A percentile compares a stretch with the other conserved stretches of the same genome.
Conservation (phyloP, 2,113 vertebrate species). For the Camelus dromedarius region DNA sequence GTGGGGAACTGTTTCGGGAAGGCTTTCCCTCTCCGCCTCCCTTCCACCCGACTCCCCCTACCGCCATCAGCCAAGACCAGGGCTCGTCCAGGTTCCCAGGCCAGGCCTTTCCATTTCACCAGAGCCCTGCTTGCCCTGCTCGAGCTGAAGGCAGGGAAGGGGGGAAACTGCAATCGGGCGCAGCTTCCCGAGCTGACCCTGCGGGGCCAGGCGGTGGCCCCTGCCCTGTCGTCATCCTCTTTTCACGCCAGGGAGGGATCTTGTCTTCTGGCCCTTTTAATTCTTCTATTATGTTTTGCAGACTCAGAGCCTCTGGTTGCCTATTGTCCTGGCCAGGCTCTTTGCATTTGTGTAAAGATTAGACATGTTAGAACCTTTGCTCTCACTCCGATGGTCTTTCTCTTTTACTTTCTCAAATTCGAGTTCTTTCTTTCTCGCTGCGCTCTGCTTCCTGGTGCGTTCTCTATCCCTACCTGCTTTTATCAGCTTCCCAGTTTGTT, state of each 20-base stretch:
- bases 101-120: slow-evolving; percentile 55
- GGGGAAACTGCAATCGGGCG: slow-evolving; percentile 67
- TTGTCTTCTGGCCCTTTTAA: slow-evolving; percentile 79
- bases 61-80: neutral
- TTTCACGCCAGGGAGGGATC: slow-evolving; percentile 81
- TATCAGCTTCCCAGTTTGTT: slow-evolving; percentile 59
- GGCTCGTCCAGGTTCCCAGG: slow-evolving; percentile 59
- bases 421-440: slow-evolving; percentile 46
- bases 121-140: neutral
- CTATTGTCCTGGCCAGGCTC: slow-evolving; percentile 78
- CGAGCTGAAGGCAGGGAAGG: neutral
- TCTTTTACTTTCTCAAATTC: slow-evolving; percentile 68
- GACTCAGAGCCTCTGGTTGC: slow-evolving; percentile 62
- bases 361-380: slow-evolving; percentile 66
- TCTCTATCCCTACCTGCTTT: slow-evolving; percentile 34
- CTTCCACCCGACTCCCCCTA: too few species aligned
- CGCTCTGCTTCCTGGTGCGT: slow-evolving; percentile 44
- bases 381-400: slow-evolving; percentile 56
- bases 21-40: neutral
- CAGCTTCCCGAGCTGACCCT: slow-evolving; percentile 73
- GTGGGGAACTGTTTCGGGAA: slow-evolving; percentile 50
- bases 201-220: neutral
- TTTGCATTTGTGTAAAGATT: slow-evolving; percentile 74
- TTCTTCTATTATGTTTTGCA: slow-evolving; percentile 81
- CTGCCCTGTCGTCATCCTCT: slow-evolving; percentile 78